Evolutionary conservation across 2,797 vertebrate species (phyloP).

Genomic region (Poecilia wingei): DNA sequence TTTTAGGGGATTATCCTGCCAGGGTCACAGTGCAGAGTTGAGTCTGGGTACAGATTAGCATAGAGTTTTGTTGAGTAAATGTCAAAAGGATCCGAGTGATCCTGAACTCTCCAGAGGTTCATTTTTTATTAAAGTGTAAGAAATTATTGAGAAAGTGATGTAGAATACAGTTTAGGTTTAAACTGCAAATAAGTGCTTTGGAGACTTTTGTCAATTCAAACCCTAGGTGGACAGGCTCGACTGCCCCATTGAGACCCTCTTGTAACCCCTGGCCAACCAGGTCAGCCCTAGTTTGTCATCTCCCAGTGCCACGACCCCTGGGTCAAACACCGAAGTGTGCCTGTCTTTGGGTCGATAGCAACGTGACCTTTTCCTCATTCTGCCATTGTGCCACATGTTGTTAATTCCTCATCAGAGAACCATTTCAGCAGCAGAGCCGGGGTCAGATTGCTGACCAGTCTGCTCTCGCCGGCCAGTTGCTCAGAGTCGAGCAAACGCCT

Average conservation of each 20-base stretch:
- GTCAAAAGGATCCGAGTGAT: slow-evolving; percentile 4
- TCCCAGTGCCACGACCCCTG: slow-evolving; percentile 52
- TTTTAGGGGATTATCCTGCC: slow-evolving; percentile 9
- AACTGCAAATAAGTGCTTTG: slow-evolving; percentile 28
- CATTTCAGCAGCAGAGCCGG: slow-evolving; percentile 43
- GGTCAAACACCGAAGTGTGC: slow-evolving; percentile 66
- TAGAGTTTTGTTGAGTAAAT: slow-evolving; percentile 38
- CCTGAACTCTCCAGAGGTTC: background rate
- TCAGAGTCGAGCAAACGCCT: slow-evolving; percentile 14
- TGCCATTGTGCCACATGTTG: slow-evolving; percentile 62
- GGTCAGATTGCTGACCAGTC: slow-evolving; percentile 33
- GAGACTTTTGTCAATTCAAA: slow-evolving; percentile 50
- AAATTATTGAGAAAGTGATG: background rate
- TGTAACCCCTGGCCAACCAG: slow-evolving; percentile 49
- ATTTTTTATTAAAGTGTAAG: background rate
- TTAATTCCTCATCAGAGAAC: slow-evolving; percentile 68
- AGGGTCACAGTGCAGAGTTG: slow-evolving; percentile 75
- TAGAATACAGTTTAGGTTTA: slow-evolving; percentile 31
- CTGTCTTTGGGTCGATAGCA: slow-evolving; percentile 68
- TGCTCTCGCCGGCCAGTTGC: slow-evolving; percentile 6
- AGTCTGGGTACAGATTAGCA: slow-evolving; percentile 75
- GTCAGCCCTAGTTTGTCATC: slow-evolving; percentile 58
- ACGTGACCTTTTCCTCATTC: slow-evolving; percentile 42
- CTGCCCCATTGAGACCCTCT: slow-evolving; percentile 64
- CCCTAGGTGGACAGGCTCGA: slow-evolving; percentile 18